phyloP scores from a whole-genome alignment of 1,140 invertebrate species.

The Papilio polytes region DNA sequence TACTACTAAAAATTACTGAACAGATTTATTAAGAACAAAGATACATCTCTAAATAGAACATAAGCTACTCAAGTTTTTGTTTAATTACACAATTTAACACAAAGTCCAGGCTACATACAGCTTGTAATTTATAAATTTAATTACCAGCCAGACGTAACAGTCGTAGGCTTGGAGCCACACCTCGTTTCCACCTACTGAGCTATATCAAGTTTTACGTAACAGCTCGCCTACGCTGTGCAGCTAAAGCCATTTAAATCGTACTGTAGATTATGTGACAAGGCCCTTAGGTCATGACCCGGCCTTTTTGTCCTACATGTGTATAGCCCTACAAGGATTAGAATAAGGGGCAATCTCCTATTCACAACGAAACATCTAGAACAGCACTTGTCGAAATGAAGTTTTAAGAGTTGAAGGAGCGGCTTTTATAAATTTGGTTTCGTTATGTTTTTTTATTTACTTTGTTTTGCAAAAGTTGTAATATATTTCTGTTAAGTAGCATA shows the following conservation, averaged over 20 bases:
- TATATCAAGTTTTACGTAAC: slow-evolving; percentile 2
- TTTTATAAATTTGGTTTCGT: too few relatives aligned
- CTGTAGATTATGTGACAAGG: neutral
- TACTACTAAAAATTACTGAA: too few relatives aligned
- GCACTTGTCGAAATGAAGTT: too few relatives aligned
- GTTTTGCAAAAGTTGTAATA: too few relatives aligned
- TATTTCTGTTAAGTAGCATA: too few relatives aligned
- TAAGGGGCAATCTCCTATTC: too few relatives aligned
- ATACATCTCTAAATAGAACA: too few relatives aligned
- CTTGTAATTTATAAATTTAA: neutral
- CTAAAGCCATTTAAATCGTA: slow-evolving; percentile 7
- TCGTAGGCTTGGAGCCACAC: slow-evolving; percentile 5
- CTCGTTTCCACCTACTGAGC: slow-evolving; percentile 8
- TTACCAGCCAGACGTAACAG: neutral
- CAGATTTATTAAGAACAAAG: too few relatives aligned
- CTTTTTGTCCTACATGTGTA: slow-evolving; percentile 1
- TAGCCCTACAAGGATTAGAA: neutral
- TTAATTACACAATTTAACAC: neutral
- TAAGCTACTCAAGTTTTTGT: neutral
- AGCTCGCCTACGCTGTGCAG: neutral
- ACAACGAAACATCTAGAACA: too few relatives aligned
- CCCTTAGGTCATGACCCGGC: slow-evolving; percentile 9
- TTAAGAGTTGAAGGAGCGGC: too few relatives aligned
- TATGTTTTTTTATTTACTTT: too few relatives aligned
- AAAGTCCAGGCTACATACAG: neutral